Evolutionary conservation across 1,140 invertebrate species (phyloP).

Genomic region (Acyrthosiphon pisum): DNA sequence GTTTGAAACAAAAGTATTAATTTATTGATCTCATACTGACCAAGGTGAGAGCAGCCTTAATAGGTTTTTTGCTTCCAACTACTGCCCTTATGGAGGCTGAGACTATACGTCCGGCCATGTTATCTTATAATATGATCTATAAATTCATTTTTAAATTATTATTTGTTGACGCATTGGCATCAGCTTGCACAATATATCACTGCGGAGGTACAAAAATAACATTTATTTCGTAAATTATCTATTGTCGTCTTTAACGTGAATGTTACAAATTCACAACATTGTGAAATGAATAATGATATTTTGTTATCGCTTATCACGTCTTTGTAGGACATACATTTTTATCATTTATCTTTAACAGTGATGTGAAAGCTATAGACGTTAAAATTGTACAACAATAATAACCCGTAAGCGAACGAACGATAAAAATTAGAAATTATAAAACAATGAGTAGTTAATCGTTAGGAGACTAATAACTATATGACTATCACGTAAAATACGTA

Average conservation of each 20-base stretch:
- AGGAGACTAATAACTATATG: too few relatives aligned
- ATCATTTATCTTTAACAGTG: neutral
- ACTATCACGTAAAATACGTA: too few relatives aligned
- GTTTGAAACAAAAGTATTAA: neutral
- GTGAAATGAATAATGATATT: neutral
- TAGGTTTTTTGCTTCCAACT: neutral
- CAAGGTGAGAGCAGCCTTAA: conserved; percentile 49
- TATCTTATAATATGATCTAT: neutral
- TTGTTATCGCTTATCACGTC: neutral
- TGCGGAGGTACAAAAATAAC: neutral
- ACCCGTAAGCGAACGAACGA: too few relatives aligned
- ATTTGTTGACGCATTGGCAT: neutral
- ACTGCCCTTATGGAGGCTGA: conserved; percentile 23
- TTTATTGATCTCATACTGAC: neutral
- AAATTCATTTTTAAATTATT: conserved; percentile 28
- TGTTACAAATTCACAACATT: neutral
- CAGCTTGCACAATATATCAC: neutral
- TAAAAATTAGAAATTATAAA: too few relatives aligned
- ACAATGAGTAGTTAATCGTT: too few relatives aligned
- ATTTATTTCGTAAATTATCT: neutral
- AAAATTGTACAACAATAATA: neutral
- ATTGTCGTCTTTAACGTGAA: neutral
- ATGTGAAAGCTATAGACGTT: neutral
- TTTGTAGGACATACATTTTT: too few relatives aligned
- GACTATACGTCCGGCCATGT: conserved; percentile 50